Percentiles rank a stretch among this genome's conserved stretches.
Evolutionary conservation across 2,888 invertebrate species (phyloP).

Genomic region (Ernsta delagoae): DNA sequence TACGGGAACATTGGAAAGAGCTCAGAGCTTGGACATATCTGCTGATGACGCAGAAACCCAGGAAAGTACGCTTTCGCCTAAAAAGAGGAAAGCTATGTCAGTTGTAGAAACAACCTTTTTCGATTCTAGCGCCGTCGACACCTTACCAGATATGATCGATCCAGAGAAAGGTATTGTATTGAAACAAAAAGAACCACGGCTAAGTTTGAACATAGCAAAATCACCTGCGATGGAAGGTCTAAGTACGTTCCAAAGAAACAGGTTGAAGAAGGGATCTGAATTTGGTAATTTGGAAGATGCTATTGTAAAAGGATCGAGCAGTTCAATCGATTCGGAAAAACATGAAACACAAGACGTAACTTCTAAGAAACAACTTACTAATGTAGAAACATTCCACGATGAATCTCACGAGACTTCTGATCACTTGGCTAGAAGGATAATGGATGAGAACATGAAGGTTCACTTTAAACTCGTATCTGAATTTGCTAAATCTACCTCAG

Average conservation of each 20-base stretch:
- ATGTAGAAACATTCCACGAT: constrained; percentile 60
- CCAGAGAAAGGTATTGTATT: constrained; percentile 64
- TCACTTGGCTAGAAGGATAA: constrained; percentile 74
- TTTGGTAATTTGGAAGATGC: constrained; percentile 92
- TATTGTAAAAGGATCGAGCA: constrained; percentile 84
- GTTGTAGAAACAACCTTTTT: constrained; percentile 78
- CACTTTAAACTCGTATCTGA: constrained; percentile 78
- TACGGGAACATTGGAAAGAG: constrained; percentile 88
- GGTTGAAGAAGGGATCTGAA: constrained; percentile 90
- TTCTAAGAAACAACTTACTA: constrained; percentile 49
- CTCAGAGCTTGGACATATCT: constrained; percentile 92
- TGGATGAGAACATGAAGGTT: constrained; percentile 80
- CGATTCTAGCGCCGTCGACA: constrained; percentile 71
- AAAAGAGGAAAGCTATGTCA: constrained; percentile 88
- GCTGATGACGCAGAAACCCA: constrained; percentile 77
- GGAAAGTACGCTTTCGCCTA: constrained; percentile 78
- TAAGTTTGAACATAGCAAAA: constrained; percentile 81
- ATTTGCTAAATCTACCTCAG: constrained; percentile 79
- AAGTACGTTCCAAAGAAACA: constrained; percentile 87
- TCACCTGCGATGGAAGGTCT: constrained; percentile 86
- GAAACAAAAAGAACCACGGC: constrained; percentile 84
- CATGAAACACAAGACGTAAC: constrained; percentile 56
- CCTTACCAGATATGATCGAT: constrained; percentile 74
- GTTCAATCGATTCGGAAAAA: constrained; percentile 76
- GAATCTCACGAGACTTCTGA: constrained; percentile 75